phyloP scores from a whole-genome alignment of 2,888 invertebrate genomes.

The Trimorus sp. region DNA sequence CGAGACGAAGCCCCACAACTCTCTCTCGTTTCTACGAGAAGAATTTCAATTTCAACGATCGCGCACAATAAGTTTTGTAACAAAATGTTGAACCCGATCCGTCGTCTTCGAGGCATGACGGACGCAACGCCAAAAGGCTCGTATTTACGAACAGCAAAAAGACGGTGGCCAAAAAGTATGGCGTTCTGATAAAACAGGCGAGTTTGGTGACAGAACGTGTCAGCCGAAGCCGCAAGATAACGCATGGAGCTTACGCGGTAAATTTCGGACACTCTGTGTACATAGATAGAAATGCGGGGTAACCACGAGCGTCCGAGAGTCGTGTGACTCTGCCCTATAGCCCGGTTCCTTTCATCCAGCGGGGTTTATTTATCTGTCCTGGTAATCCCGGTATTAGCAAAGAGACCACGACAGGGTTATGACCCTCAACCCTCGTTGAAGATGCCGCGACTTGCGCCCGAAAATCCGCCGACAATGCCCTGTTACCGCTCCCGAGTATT shows the following conservation, averaged over 20 bases:
- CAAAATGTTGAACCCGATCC: too few relatives aligned
- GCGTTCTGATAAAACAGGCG: conserved; percentile 24
- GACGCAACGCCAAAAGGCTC: background rate
- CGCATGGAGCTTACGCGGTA: conserved; percentile 53
- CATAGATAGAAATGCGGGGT: conserved; percentile 55
- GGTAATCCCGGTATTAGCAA: conserved; percentile 66
- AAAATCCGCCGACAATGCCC: conserved; percentile 60
- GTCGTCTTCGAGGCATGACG: too few relatives aligned
- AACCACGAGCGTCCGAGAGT: conserved; percentile 49
- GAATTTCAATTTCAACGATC: too few relatives aligned
- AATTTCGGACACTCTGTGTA: conserved; percentile 60
- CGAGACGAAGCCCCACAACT: too few relatives aligned
- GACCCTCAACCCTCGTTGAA: conserved; percentile 59
- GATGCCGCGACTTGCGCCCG: conserved; percentile 57
- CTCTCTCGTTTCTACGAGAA: too few relatives aligned
- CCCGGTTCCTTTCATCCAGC: conserved; percentile 56
- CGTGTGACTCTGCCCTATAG: conserved; percentile 33
- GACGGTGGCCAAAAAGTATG: background rate
- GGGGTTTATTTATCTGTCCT: conserved; percentile 65
- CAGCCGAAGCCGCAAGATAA: conserved; percentile 57
- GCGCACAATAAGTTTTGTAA: too few relatives aligned
- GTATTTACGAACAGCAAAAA: background rate
- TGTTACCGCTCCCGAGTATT: conserved; percentile 59
- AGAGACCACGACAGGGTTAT: conserved; percentile 66
- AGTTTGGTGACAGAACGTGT: conserved; percentile 32